Base-by-base conservation (phyloP, 2,797 vertebrate species). In the Gallinago stenura region DNA sequence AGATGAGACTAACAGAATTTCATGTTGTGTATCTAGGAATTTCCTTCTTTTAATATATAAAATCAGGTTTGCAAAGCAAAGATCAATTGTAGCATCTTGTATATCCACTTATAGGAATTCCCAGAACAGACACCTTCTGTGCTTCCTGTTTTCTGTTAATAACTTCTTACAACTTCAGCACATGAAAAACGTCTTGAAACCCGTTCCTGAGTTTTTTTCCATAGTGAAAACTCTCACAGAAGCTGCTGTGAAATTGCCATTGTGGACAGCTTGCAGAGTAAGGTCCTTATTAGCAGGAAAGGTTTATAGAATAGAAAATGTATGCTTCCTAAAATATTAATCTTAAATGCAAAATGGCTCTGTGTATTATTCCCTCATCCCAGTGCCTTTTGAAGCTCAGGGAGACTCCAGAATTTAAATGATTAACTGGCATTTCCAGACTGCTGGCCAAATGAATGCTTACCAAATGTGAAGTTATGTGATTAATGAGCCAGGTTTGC, bases 371-470 rank as follows among this genome's bases (percentile, higher is more conserved):
- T 81, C 61, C 64, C 26, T 26, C 37, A 31, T 56, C 19, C 53
- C 48, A 45, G 9, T 33, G 66, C 53, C 22, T 82, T 76, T 68
- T 87, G 78, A 73, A 83, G 33, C 57, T 60, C 39, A 60, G 48
- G 39, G 60, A 57, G 48, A 37, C 48, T 77, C 39, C 64, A 73
- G 12, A 35, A 65, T 77, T 73, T 39, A 69, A 92, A 56, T 87
- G 14, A 80, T 90, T 77, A 70, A 77, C 51, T 60, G 81, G 78
- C n/a, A 25, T 83, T 96, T 92, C 78, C 84, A 73, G 71, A 39
- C 60, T 77, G 5, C 45, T 69, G 85, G 57, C 82, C 68, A 71
- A 64, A 45, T 10, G 51, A 78, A 26, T 14, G 69, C 41, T 89
- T 58, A 56, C 37, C 66, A 51, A 24, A 57, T 21, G 70, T 39